Conservation (phyloP, 2,113 vertebrate genomes). For the Cephalopterus ornatus region DNA sequence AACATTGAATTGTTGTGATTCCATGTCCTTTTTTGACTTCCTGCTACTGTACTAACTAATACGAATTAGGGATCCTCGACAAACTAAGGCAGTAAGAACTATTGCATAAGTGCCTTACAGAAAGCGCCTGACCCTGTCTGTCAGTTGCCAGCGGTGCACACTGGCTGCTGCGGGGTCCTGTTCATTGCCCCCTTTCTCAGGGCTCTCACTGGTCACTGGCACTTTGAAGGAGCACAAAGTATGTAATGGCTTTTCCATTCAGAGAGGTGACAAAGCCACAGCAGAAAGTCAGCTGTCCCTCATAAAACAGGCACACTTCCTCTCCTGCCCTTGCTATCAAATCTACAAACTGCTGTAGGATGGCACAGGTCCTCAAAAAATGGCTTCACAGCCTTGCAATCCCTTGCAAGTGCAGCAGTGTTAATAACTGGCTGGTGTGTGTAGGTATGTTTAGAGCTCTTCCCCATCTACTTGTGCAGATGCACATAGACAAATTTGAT, state of each 20-base stretch:
- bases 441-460: background rate
- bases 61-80: background rate
- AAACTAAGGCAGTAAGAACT: background rate
- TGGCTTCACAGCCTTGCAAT: background rate
- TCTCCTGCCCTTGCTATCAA: background rate
- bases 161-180: background rate
- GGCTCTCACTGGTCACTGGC: background rate
- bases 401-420: background rate
- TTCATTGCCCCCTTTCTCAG: background rate
- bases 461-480: background rate
- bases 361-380: background rate
- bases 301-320: background rate
- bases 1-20: background rate
- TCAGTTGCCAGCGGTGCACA: background rate
- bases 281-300: background rate
- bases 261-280: background rate
- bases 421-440: background rate
- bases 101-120: no score
- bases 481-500: background rate
- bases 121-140: fast-evolving
- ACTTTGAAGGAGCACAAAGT: background rate
- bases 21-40: background rate
- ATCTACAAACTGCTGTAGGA: background rate
- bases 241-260: background rate
- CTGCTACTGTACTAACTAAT: background rate